Evolutionary conservation across 92 coral and sea anemone species (phyloP).

Genomic region (Isaurus tuberculatus): DNA sequence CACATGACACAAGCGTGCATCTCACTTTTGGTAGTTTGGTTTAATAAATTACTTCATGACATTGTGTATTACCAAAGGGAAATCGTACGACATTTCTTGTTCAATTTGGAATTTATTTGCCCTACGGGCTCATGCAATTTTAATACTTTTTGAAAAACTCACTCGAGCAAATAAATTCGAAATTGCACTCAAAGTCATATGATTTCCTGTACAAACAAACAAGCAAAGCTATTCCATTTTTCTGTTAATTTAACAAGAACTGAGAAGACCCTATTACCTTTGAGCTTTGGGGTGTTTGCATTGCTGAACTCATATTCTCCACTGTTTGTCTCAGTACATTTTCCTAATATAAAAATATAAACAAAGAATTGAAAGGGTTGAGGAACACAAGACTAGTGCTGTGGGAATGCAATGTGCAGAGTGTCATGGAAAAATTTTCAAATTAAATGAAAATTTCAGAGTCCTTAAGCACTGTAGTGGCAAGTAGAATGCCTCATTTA

Average conservation of each 20-base stretch:
- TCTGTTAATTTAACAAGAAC: conserved; percentile 9
- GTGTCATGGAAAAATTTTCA: no score
- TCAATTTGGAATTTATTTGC: no score
- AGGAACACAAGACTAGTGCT: no score
- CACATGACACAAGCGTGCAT: no score
- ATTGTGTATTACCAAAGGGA: no score
- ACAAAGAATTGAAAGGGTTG: conserved; percentile 26
- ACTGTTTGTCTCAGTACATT: conserved; percentile 5
- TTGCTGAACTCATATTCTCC: conserved; percentile 11
- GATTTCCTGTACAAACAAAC: conserved; percentile 10
- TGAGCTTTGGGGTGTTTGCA: conserved; percentile 5
- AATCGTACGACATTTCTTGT: no score
- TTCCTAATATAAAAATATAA: conserved; percentile 9
- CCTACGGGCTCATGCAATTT: no score
- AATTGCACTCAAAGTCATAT: neutral
- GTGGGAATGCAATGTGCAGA: conserved; percentile 32
- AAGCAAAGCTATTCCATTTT: conserved; percentile 9
- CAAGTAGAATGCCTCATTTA: conserved; percentile 32
- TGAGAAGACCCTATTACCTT: conserved; percentile 7
- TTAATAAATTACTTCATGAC: no score
- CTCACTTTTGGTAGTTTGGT: no score
- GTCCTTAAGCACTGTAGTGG: conserved; percentile 29
- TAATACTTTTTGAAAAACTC: no score
- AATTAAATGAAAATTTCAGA: conserved; percentile 23
- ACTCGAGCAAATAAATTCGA: no score